A percentile compares a stretch with the other conserved stretches of the same genome.
Evolutionary conservation across 2,888 invertebrate genomes (phyloP).

Genomic region (Tridacna gigas): DNA sequence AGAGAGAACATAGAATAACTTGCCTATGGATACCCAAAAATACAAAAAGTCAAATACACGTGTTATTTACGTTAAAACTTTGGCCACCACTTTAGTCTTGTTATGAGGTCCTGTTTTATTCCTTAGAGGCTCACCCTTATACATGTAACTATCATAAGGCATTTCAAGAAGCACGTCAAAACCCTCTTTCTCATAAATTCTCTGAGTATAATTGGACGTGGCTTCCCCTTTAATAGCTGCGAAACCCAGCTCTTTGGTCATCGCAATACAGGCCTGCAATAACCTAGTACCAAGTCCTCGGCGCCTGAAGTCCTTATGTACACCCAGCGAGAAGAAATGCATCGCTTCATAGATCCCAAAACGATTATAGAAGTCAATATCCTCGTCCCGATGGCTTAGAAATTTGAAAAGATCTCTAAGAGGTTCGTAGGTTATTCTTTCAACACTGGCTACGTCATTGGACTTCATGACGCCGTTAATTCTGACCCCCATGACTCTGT

Average conservation of each 20-base stretch:
- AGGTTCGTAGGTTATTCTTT: slow-evolving; percentile 37
- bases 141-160: slow-evolving; percentile 50
- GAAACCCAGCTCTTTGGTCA: slow-evolving; percentile 52
- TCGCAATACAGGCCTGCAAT: slow-evolving; percentile 46
- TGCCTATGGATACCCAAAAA: too few relatives aligned
- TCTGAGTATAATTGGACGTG: slow-evolving; percentile 60
- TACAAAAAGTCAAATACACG: neutral
- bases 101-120: slow-evolving; percentile 55
- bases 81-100: slow-evolving; percentile 42
- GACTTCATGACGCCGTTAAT: slow-evolving; percentile 43
- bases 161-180: slow-evolving; percentile 48
- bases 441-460: slow-evolving; percentile 17
- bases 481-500: slow-evolving; percentile 56
- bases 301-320: slow-evolving; percentile 53
- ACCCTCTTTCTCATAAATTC: slow-evolving; percentile 52
- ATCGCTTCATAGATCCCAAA: slow-evolving; percentile 45
- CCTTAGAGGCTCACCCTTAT: slow-evolving; percentile 44
- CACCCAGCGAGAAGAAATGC: slow-evolving; percentile 58
- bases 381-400: slow-evolving; percentile 43
- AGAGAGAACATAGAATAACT: too few relatives aligned
- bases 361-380: slow-evolving; percentile 42
- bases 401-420: slow-evolving; percentile 46
- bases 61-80: slow-evolving; percentile 4
- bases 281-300: slow-evolving; percentile 53
- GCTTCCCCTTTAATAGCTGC: slow-evolving; percentile 57